These are phyloP conservation scores for Coregonus suidteri DNA, from an alignment of 2,797 vertebrate genomes.

Conservation along the genomic window DNA sequence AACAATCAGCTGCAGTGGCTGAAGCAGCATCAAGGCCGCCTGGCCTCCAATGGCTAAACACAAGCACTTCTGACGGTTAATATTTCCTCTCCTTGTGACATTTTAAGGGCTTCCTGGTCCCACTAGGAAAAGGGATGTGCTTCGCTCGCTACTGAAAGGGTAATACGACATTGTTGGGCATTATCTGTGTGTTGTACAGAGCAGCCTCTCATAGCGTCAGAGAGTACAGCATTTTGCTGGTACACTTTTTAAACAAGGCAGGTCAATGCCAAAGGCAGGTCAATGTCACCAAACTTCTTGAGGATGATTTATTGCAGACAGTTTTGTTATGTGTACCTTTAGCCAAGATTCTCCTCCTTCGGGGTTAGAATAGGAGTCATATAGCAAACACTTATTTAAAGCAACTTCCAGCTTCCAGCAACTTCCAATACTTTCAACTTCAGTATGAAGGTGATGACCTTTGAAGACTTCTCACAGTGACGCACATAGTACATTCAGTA, in stretches of 20 bases:
- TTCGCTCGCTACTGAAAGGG: neutral
- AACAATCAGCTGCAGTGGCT: constrained; percentile 30
- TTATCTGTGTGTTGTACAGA: neutral
- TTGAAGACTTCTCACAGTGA: no score
- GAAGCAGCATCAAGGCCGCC: constrained; percentile 51
- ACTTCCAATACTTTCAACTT: no score
- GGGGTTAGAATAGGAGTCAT: no score
- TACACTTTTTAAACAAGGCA: neutral
- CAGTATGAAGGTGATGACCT: no score
- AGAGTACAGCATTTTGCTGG: neutral
- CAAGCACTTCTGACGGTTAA: constrained; percentile 41
- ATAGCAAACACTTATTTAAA: no score
- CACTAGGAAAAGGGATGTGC: constrained; percentile 12
- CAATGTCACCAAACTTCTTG: neutral
- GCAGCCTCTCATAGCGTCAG: neutral
- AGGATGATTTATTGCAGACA: neutral
- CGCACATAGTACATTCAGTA: no score
- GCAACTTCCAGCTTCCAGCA: no score
- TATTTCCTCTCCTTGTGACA: constrained; percentile 49
- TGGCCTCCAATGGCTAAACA: constrained; percentile 61
- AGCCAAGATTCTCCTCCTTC: neutral
- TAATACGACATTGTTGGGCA: neutral
- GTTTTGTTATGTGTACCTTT: neutral
- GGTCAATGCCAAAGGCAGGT: neutral
- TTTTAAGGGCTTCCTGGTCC: constrained; percentile 49